Percentiles rank a stretch among this genome's conserved stretches.
Conservation (phyloP, 2,888 invertebrate genomes). For the Hyalella azteca region DNA sequence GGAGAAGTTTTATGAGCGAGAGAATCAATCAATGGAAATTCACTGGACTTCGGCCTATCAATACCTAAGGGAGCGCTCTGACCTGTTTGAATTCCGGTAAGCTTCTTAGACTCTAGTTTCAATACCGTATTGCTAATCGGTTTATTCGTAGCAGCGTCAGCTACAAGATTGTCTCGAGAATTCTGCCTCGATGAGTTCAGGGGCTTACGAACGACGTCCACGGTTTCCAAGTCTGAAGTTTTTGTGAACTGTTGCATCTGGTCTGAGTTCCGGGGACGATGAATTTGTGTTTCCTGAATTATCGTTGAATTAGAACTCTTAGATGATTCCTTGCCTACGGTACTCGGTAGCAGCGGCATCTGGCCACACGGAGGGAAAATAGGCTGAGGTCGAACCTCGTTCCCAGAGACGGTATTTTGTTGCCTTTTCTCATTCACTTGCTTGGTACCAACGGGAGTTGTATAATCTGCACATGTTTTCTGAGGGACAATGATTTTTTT, state of each 20-base stretch:
- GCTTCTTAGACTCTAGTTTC: too few relatives aligned
- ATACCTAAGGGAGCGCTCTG: not conserved
- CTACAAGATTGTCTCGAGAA: not conserved
- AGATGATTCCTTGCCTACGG: not conserved
- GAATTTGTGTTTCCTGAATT: not conserved
- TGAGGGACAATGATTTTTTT: slow-evolving; percentile 40
- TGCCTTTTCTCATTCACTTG: not conserved
- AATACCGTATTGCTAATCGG: not conserved
- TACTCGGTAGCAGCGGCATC: not conserved
- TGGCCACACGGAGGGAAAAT: not conserved
- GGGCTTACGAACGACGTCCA: slow-evolving; percentile 50
- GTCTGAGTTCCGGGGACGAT: slow-evolving; percentile 36
- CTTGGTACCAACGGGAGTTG: not conserved
- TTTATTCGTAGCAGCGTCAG: not conserved
- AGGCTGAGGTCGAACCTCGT: not conserved
- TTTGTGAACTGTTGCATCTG: slow-evolving; percentile 34
- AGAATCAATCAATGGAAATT: not conserved
- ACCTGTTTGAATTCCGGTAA: too few relatives aligned
- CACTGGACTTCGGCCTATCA: not conserved
- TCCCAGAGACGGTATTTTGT: not conserved
- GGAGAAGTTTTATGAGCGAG: not conserved
- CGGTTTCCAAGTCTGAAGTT: slow-evolving; percentile 42
- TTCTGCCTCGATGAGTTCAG: slow-evolving; percentile 21
- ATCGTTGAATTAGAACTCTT: not conserved
- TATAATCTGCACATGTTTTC: not conserved